Evolutionary conservation across 1,140 invertebrate species (phyloP), one percentile per base, ranked within the genome.

Genomic region (Semibalanus balanoides): DNA sequence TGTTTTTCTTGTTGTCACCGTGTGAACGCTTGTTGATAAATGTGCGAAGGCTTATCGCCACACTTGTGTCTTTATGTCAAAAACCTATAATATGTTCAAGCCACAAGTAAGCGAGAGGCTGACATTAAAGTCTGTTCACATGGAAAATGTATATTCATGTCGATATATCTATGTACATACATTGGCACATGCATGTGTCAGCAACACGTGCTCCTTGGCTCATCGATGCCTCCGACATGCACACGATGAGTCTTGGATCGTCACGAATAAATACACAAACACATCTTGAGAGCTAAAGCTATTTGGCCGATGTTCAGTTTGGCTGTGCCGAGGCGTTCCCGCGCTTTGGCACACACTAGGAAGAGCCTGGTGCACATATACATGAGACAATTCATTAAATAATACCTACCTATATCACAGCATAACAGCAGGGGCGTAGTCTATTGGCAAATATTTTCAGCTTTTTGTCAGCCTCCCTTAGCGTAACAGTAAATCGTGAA

Each of bases 401-500:
- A 64, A 64, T 64, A 64, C 51, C 51, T 64, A 64, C 51, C 51
- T 64, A 64, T 64, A 64, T 64, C 51, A 64, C 51, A 64, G 51
- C 22, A 64, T 64, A 64, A 64, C 51, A 64, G 51, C 51, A 3
- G 14, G 22, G 51, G 22, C 22, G 3, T 19, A 1, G 51, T 64
- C 1, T 3, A 64, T 11, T 64, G 22, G 51, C 7, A 64, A 14
- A 64, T 40, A 40, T 17, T 5, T 40, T 40, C 35, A 17, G 17
- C 35, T 7, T 40, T 40, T 17, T 40, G 35, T 17, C 5, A 7
- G 35, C 35, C 35, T 5, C 35, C 35, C 5, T 40, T 7, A 17
- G 35, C 17, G 35, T 40, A 40, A 40, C 35, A 40, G 35, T 40
- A 40, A 40, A n/a, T n/a, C n/a, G n/a, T n/a, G n/a, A 40, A 40